Base-by-base conservation (phyloP, 2,797 vertebrate species). In the Rhynchotus rufescens region DNA sequence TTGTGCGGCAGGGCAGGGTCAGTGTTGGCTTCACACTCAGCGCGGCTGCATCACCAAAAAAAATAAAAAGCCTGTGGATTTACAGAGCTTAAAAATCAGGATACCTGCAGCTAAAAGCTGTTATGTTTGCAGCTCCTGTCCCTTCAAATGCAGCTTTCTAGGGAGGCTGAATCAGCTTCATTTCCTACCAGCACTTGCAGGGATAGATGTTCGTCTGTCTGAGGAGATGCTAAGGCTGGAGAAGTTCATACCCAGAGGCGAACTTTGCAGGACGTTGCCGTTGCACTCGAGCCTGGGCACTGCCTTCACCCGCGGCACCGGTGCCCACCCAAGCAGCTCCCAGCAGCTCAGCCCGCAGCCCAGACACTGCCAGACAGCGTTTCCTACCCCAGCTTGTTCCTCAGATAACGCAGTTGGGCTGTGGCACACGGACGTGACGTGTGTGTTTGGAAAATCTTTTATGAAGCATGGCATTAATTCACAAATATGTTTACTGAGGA, bases 1-100 rank as follows among this genome's bases (percentile, higher is more conserved):
- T 87, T 83, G 62, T 84, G 90, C 90, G 93, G 96, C 95, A 97
- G 97, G 97, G 97, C 98, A 98, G 98, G 97, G 97, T 97, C 97
- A 98, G 98, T 97, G 98, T 97, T 98, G 98, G 97, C 97, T 98
- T 97, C 80, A 52, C 71, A 81, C 36, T n/a, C 42, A 56, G 57
- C 67, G 44, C 47, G 74, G 90, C 49, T 87, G 73, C 74, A 81
- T 92, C 79, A 85, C 85, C 74, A 92, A 52, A 87, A 49, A 89
- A 78, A 49, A 85, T 84, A 89, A 80, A 44, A 83, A 89, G 40
- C 71, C 65, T 2, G 4, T 73, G 45, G 69, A 95, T 83, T 92
- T 83, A 83, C 56, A 62, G 47, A 85, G 90, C 89, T 36, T 93
- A 85, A 94, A 93, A 95, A 93, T 87, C 80, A 93, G 77, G 87